Conservation (phyloP, 2,797 vertebrate species). For the Phataginus tetradactyla region DNA sequence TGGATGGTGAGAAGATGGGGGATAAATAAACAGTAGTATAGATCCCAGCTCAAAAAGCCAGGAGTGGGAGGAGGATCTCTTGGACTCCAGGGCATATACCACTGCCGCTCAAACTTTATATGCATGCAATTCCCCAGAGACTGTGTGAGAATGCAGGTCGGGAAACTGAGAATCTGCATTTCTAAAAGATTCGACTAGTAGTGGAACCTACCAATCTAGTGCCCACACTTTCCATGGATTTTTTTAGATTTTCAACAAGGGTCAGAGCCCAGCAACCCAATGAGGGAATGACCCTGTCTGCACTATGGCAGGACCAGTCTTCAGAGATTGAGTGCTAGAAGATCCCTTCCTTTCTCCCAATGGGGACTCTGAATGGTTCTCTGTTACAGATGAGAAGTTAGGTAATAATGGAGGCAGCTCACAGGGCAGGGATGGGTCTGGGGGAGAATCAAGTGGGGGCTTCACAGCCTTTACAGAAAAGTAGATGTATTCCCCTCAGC, state of each 20-base stretch:
- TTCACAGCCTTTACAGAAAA: slow-evolving; percentile 19
- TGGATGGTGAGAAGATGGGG: not conserved
- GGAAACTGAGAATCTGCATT: slow-evolving; percentile 4
- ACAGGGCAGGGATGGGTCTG: not conserved
- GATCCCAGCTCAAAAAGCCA: not conserved
- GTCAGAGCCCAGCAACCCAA: not conserved
- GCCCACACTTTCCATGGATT: not conserved
- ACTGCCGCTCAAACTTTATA: not conserved
- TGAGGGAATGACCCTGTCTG: not conserved
- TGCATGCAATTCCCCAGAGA: not conserved
- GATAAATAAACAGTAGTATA: not conserved
- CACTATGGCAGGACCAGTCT: not conserved
- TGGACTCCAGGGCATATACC: not conserved
- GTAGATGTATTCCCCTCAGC: not conserved
- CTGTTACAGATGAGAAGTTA: not conserved
- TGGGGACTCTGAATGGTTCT: not conserved
- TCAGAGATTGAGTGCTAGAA: slow-evolving; percentile 6
- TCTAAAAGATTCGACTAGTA: slow-evolving; percentile 1
- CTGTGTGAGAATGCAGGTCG: not conserved
- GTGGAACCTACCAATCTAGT: not conserved
- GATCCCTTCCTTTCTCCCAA: slow-evolving; percentile 38
- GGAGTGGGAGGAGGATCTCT: not conserved
- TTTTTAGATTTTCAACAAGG: slow-evolving; percentile 17
- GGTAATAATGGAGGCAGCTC: slow-evolving; percentile 10
- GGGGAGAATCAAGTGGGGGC: not conserved